Evolutionary conservation across 2,797 vertebrate species (phyloP), one percentile per base, ranked within the genome.

Genomic region (Leptodactylus fallax): DNA sequence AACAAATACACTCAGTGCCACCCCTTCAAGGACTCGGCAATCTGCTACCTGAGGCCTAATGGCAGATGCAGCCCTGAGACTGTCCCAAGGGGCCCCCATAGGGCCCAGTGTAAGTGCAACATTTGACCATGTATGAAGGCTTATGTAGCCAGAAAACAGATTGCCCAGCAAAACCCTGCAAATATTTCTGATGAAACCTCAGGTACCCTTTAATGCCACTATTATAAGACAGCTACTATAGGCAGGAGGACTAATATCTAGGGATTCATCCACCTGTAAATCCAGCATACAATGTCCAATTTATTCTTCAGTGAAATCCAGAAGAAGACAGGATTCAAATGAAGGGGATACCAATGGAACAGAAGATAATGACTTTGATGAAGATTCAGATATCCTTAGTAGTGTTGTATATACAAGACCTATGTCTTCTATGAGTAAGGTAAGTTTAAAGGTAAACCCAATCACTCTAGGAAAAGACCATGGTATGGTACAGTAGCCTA

Each of bases 281-380:
- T 36, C 36, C 36, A 36, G 36, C 36, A 27, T 36, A 61, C 58
- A 45, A 1, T 63, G 17, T 45, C 2, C 27, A 8, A 12, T 74
- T 74, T 60, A 49, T 56, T 63, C 21, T 74, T 80, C 25, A 79
- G 82, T 11, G 1, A 85, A n/a, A 60, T 80, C 60, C 65, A 87
- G 21, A 53, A 87, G 53, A 71, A 95, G 94, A 71, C 94, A 93
- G 90, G 95, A 87, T 74, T 90, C 89, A 10, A 82, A 91, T 27
- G 86, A 90, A n/a, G 87, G 79, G 5, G 90, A 90, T 3, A 87
- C 80, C 51, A 82, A 88, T 6, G 93, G 94, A 7, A 36, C 85
- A 45, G 83, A 90, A 21, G 88, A 82, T 0, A 67, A 86, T 76
- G 86, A 85, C 27, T 87, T 77, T 65, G 85, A 86, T 82, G 87